phyloP scores from a whole-genome alignment of 2,888 invertebrate genomes.

The Cylindroiulus punctatus region DNA sequence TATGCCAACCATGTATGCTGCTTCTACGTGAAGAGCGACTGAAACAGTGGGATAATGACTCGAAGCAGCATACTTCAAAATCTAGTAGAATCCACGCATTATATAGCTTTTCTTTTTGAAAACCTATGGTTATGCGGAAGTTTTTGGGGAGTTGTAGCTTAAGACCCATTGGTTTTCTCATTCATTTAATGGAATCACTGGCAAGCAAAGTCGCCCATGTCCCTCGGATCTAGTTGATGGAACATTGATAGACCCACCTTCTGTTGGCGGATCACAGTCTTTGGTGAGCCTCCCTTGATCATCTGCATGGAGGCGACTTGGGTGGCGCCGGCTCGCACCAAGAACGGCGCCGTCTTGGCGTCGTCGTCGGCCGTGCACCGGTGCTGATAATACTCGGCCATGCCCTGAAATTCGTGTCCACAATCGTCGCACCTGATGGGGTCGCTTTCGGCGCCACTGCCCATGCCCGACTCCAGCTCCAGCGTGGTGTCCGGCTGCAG shows the following conservation, averaged over 20 bases:
- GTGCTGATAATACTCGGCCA: constrained; percentile 56
- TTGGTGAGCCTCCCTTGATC: neutral
- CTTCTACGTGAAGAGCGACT: no score
- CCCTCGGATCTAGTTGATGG: no score
- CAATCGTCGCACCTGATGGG: constrained; percentile 57
- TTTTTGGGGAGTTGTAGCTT: no score
- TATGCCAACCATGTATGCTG: no score
- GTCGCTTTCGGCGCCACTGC: constrained; percentile 55
- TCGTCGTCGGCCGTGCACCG: constrained; percentile 47
- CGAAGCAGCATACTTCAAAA: no score
- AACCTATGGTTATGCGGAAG: no score
- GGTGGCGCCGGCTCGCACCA: constrained; percentile 22
- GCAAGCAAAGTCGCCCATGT: no score
- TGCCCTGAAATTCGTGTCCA: constrained; percentile 54
- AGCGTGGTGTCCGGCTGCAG: constrained; percentile 56
- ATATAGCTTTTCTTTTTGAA: no score
- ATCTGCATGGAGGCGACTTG: neutral
- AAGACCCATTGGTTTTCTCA: no score
- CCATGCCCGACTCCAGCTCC: constrained; percentile 56
- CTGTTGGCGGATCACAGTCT: constrained; percentile 5
- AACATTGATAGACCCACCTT: neutral
- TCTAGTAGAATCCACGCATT: no score
- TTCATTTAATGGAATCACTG: no score
- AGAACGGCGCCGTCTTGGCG: neutral
- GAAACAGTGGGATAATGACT: no score